These are phyloP conservation scores for Hydrotaea cyrtoneurina DNA, from an alignment of 2,888 invertebrate species.

Conservation along the genomic window DNA sequence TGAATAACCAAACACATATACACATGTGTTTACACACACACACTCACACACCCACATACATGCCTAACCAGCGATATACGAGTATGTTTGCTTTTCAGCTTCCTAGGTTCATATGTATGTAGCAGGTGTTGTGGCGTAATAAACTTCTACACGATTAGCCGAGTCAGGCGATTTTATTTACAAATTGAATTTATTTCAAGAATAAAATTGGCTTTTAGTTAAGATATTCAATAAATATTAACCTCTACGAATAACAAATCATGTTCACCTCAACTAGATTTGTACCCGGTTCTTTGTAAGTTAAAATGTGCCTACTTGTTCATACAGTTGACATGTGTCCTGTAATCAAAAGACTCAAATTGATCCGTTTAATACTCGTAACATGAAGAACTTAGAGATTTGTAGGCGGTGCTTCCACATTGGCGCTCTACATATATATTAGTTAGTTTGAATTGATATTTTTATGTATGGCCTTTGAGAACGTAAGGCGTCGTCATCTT, in stretches of 20 bases:
- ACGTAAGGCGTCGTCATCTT: too few species aligned
- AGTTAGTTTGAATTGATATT: too few species aligned
- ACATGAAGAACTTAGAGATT: too few species aligned
- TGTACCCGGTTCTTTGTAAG: too few species aligned
- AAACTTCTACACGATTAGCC: conserved; percentile 39
- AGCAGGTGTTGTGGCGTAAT: conserved; percentile 51
- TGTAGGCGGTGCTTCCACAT: too few species aligned
- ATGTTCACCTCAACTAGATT: background rate
- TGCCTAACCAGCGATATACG: background rate
- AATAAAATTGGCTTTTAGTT: background rate
- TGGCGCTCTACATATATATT: too few species aligned
- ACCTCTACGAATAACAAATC: background rate
- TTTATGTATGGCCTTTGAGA: too few species aligned
- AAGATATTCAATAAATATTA: conserved; percentile 1
- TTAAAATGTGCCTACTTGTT: too few species aligned
- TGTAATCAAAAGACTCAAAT: too few species aligned
- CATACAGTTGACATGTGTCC: too few species aligned
- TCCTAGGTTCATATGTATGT: conserved; percentile 3
- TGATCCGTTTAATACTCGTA: too few species aligned
- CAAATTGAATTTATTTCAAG: conserved; percentile 7
- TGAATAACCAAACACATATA: background rate
- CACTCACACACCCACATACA: too few species aligned
- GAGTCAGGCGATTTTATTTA: conserved; percentile 25
- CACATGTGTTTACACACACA: background rate
- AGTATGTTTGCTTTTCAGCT: background rate